phyloP scores from a whole-genome alignment of 1,140 invertebrate genomes.

The Bombus superbus region DNA sequence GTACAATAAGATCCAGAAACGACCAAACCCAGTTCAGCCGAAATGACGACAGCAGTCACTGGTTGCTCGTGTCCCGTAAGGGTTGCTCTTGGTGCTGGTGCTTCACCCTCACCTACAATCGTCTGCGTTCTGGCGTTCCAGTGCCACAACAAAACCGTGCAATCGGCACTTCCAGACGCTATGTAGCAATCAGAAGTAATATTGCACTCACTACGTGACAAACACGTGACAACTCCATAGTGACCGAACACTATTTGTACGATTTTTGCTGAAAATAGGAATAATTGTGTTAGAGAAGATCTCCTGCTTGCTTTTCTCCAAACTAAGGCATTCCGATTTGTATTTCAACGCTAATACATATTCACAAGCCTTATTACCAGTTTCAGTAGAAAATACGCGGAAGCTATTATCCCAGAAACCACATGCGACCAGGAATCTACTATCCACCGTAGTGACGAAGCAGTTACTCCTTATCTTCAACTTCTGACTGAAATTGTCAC shows the following conservation, averaged over 20 bases:
- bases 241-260: constrained; percentile 99
- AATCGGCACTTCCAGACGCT: constrained; percentile 98
- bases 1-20: constrained; percentile 95
- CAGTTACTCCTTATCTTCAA: constrained; percentile 96
- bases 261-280: constrained; percentile 91
- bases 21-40: constrained; percentile 98
- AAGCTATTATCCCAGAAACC: constrained; percentile 99
- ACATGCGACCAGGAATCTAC: constrained; percentile 97
- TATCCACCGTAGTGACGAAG: constrained; percentile 99
- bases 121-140: constrained; percentile 98
- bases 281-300: not conserved
- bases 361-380: constrained; percentile 84
- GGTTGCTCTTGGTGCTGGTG: constrained; percentile 96
- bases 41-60: constrained; percentile 97
- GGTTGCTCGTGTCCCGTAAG: constrained; percentile 98
- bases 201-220: constrained; percentile 98
- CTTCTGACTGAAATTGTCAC: constrained; percentile 98
- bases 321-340: not conserved
- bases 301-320: no score
- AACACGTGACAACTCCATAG: constrained; percentile 98
- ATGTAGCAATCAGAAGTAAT: constrained; percentile 99
- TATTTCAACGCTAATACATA: not conserved
- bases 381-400: constrained; percentile 98
- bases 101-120: constrained; percentile 97
- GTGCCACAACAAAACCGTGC: constrained; percentile 98